A percentile compares a stretch with the other conserved stretches of the same genome.
Conservation (phyloP, 2,888 invertebrate species). For the Calameuta idolon region DNA sequence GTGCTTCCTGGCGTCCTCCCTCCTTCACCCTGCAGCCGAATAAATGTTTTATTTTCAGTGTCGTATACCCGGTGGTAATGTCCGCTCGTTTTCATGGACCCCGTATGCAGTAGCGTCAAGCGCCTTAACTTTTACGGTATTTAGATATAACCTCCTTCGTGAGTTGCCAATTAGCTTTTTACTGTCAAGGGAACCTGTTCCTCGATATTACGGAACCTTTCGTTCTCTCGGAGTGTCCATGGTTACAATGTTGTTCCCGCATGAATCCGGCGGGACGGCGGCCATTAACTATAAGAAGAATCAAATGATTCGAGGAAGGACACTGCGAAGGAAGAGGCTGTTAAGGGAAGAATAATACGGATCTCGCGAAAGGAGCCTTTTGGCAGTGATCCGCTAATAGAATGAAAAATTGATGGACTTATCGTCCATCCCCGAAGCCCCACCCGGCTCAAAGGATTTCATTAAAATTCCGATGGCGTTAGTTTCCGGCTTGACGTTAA, state of each 20-base stretch:
- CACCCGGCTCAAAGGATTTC: neutral
- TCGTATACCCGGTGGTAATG: neutral
- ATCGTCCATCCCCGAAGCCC: neutral
- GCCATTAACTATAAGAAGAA: too few species aligned
- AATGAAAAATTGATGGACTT: neutral
- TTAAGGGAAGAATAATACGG: neutral
- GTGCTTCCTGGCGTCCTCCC: neutral
- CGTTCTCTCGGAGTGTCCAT: neutral
- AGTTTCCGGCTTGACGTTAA: conserved; percentile 14
- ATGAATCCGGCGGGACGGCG: neutral
- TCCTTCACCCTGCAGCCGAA: neutral
- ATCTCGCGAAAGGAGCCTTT: neutral
- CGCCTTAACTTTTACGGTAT: conserved; percentile 20
- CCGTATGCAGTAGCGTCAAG: neutral
- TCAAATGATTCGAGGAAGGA: too few species aligned
- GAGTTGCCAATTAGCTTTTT: conserved; percentile 44
- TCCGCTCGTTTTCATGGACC: neutral
- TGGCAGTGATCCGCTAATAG: neutral
- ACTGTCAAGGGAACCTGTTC: conserved; percentile 13
- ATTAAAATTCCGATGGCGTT: neutral
- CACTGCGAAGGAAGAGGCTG: neutral
- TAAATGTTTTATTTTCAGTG: neutral
- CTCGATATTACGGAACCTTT: neutral
- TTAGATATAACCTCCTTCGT: conserved; percentile 28
- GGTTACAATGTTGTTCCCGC: neutral